These are phyloP conservation scores for Drosophila testacea DNA, from an alignment of 2,888 invertebrate genomes.

Conservation along the genomic window DNA sequence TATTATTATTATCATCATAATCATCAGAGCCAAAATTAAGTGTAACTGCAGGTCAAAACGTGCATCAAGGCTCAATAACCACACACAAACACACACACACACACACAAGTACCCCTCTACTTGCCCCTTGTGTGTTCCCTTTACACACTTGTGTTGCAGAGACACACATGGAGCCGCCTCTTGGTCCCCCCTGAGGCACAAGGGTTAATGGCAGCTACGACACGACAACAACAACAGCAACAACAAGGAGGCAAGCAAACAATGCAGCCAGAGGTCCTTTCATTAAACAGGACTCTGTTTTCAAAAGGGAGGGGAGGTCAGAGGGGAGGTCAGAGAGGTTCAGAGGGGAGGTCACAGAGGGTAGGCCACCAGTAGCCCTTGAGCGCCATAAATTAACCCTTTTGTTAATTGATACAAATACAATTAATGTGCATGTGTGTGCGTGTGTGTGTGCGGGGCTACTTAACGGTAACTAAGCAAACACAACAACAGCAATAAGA, in stretches of 20 bases:
- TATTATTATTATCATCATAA: slow-evolving; percentile 44
- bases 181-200: slow-evolving; percentile 8
- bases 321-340: background rate
- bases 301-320: background rate
- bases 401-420: slow-evolving; percentile 85
- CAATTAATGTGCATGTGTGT: slow-evolving; percentile 68
- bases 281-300: slow-evolving; percentile 16
- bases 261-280: slow-evolving; percentile 56
- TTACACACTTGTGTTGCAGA: background rate
- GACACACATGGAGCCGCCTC: slow-evolving; percentile 10
- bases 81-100: slow-evolving; percentile 10
- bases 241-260: slow-evolving; percentile 50
- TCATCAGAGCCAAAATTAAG: slow-evolving; percentile 54
- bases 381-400: slow-evolving; percentile 84
- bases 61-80: slow-evolving; percentile 40
- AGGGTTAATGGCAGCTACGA: slow-evolving; percentile 66
- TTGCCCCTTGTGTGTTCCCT: background rate
- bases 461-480: slow-evolving; percentile 81
- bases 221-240: slow-evolving; percentile 30
- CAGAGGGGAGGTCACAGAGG: slow-evolving; percentile 11
- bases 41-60: slow-evolving; percentile 77
- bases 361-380: slow-evolving; percentile 60
- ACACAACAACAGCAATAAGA: slow-evolving; percentile 59
- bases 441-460: slow-evolving; percentile 40
- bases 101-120: background rate